Base-by-base conservation (phyloP, 23 tunicate genomes). In the Aplidium turbinatum region DNA sequence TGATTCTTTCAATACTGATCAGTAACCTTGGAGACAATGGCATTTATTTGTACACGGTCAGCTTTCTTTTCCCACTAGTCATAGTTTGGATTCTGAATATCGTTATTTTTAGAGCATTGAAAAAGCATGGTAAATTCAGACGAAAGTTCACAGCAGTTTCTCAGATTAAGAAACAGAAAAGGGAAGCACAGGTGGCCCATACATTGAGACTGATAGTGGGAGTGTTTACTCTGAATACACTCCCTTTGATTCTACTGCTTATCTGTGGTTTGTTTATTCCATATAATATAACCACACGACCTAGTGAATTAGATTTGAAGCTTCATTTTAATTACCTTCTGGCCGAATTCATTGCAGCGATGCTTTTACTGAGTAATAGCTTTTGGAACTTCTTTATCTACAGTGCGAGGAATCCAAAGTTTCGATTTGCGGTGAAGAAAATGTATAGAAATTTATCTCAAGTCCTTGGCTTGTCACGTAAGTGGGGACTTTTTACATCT, bases 181-280 rank as follows among this genome's bases (percentile, higher is more conserved):
- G 50, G 26, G 83, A 78, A 51, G 28, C 16, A 4, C 78, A 81
- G 2, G 31, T 82, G 35, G 80, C 88, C 4, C 38, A 35, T 0
- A 82, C 88, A 16, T 51, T 82, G 36, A 23, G 56, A 4, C 66
- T 82, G 13, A 82, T 82, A 48, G 88, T 82, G 4, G 81, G 80
- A 1, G 81, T 74, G 0, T 82, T 82, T 63, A 82, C 88, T 3
- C 19, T 62, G 4, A 32, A 58, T 25, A 34, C 71, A 0, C 28
- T 82, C 29, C 88, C 88, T 40, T 54, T 79, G 24, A 26, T 60
- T 16, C 24, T 82, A 1, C n/a, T 47, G 21, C 38, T 78, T 1
- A 13, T 65, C 4, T 26, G 35, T 1, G 5, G 63, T 11, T 31
- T n/a, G 3, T 62, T 27, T 31, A 42, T 73, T 19, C 68, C 33